Evolutionary conservation across 1,140 invertebrate genomes (phyloP), one percentile per base, ranked within the genome.

Genomic region (Ceratitis capitata): DNA sequence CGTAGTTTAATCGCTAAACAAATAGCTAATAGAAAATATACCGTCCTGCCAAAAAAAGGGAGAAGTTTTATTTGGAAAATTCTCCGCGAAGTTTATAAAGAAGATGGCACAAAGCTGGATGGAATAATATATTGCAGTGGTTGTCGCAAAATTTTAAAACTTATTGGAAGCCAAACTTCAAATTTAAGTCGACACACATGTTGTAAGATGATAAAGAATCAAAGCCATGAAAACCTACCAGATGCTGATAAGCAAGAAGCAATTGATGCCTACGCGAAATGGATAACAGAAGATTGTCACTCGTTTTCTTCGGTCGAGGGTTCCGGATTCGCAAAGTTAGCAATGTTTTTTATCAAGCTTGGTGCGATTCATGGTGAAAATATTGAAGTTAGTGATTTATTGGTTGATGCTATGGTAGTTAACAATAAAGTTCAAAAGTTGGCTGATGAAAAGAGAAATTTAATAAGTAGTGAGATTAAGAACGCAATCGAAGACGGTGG

Each of bases 131-230:
- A n/a, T n/a, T n/a, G n/a, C n/a, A n/a, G n/a, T n/a, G n/a, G n/a
- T n/a, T 61, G 58, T 23, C 58, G 58, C n/a, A 58, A 47, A 12
- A 12, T 47, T 12, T 23, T 61, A 23, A 61, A 32, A 23, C 32
- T 32, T 83, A 29, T 1, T 12, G 35, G 47, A 23, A 49, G 26
- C 12, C 47, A 83, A 32, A 83, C 82, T 6, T 83, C 82, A 4
- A 83, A 83, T 83, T 53, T 83, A 39, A 32, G 23, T 53, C 47
- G 56, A 3, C 83, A 84, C 35, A 61, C 32, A n/a, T 84, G 83
- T 35, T 58, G 39, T 12, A 9, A 23, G 10, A 39, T 61, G 3
- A 39, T 7, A 58, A 42, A 7, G 35, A 32, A 9, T 58, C 53
- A 5, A 51, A 16, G 42, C 32, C n/a, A 19, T 23, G 61, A 84